Evolutionary conservation across 2,113 vertebrate species (phyloP).

Genomic region (Zosterops japonicus): DNA sequence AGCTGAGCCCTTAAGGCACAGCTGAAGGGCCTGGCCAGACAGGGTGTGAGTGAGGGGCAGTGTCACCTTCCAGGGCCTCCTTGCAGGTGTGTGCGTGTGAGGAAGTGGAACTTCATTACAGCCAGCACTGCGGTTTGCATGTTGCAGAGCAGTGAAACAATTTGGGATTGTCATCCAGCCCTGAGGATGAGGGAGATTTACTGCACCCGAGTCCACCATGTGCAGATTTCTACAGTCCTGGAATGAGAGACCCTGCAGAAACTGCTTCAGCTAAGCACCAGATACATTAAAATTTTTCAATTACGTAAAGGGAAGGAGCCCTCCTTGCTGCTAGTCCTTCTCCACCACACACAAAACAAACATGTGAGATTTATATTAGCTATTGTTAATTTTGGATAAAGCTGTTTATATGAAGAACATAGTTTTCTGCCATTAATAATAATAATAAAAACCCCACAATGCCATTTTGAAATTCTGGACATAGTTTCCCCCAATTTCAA

Average conservation of each 20-base stretch:
- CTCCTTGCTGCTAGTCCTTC: constrained; percentile 8
- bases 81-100: background rate
- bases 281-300: constrained; percentile 40
- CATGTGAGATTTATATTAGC: constrained; percentile 59
- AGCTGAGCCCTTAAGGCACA: fast-evolving
- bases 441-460: constrained; percentile 77
- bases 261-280: background rate
- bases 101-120: background rate
- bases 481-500: constrained; percentile 85
- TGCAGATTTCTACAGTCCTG: background rate
- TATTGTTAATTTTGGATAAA: constrained; percentile 59
- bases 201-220: background rate
- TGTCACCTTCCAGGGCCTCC: background rate
- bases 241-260: background rate
- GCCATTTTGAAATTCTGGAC: constrained; percentile 85
- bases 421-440: constrained; percentile 65
- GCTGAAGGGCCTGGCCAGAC: background rate
- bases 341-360: constrained; percentile 24
- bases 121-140: background rate
- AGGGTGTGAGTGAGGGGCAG: background rate
- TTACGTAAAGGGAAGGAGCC: constrained; percentile 32
- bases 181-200: background rate
- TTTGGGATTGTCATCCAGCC: background rate
- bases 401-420: constrained; percentile 68
- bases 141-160: constrained; percentile 8